A percentile compares a stretch with the other conserved stretches of the same genome.
Conservation (phyloP, 2,113 vertebrate genomes). For the Serinus canaria region DNA sequence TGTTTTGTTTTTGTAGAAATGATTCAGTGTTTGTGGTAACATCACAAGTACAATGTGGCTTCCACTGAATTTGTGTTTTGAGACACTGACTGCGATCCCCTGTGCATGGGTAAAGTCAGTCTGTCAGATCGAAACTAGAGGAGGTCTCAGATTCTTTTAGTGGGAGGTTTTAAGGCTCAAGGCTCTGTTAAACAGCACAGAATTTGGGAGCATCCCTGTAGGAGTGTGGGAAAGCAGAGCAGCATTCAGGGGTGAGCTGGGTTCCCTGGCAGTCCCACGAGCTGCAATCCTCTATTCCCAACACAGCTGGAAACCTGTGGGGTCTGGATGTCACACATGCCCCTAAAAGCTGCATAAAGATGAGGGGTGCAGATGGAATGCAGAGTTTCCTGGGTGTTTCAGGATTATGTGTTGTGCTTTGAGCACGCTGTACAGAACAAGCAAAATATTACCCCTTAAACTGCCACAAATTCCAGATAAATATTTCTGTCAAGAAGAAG, state of each 20-base stretch:
- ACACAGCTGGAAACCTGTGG: not conserved
- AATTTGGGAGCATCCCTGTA: not conserved
- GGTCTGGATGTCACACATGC: not conserved
- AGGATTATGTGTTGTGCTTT: not conserved
- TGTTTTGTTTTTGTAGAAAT: not conserved
- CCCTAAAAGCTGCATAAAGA: not conserved
- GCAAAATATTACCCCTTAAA: not conserved
- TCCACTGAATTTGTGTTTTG: not conserved
- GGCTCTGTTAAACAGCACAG: too few relatives aligned
- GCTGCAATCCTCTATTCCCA: not conserved
- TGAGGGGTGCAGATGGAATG: accelerated
- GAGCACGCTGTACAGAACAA: not conserved
- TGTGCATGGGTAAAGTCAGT: not conserved
- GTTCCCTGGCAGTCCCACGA: not conserved
- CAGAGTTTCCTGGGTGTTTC: not conserved
- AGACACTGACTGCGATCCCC: not conserved
- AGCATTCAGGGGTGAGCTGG: not conserved
- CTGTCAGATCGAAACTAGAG: not conserved
- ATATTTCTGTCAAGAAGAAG: not conserved
- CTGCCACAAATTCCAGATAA: not conserved
- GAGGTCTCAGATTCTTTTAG: not conserved
- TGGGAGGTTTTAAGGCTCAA: not conserved
- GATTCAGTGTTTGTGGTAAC: not conserved
- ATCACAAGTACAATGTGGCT: not conserved
- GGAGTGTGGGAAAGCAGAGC: not conserved